Evolutionary conservation across 2,113 vertebrate species (phyloP), one percentile per base, ranked within the genome.

Genomic region (Ceratotherium simum): DNA sequence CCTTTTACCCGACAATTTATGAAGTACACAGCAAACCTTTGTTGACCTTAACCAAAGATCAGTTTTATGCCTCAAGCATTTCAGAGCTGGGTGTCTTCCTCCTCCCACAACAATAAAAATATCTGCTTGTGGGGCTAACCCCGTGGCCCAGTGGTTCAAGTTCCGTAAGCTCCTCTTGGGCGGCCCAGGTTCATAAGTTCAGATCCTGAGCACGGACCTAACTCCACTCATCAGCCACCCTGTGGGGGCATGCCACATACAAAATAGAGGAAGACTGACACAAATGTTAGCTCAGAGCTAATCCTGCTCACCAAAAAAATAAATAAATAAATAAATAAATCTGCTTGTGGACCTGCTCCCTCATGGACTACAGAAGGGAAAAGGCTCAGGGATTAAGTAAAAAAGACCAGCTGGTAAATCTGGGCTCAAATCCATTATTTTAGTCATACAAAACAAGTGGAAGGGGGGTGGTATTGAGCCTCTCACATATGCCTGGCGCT

Each of bases 41-140:
- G 73, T 60, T 51, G 20, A 29, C 82, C 62, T 85, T 85, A 85
- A 88, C 39, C 88, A 84, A 89, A 85, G 33, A 95, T 64, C n/a
- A 76, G 79, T 82, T 91, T 91, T 73, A 75, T 60, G 42, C 48
- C 72, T 54, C 36, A 73, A 86, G 21, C 17, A 60, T 69, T 90
- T 96, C 62, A 94, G 82, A 97, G 20, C 31, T 85, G 70, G 58
- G 21, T 73, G 25, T 84, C 80, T 70, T 92, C 25, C 27, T 78
- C 79, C 48, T 96, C 58, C n/a, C 65, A 54, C 6, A 95, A 85
- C 25, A 94, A 90, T 17, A 23, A 39, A 86, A 88, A 20, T 85
- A 23, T 62, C 39, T 94, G 36, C 31, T 65, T 83, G 42, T 48
- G 48, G 48, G 48, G 48, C 48, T 11, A 2, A 11, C 48, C 48